phyloP scores from a whole-genome alignment of 2,888 invertebrate species.

The Tenthredo amoena region DNA sequence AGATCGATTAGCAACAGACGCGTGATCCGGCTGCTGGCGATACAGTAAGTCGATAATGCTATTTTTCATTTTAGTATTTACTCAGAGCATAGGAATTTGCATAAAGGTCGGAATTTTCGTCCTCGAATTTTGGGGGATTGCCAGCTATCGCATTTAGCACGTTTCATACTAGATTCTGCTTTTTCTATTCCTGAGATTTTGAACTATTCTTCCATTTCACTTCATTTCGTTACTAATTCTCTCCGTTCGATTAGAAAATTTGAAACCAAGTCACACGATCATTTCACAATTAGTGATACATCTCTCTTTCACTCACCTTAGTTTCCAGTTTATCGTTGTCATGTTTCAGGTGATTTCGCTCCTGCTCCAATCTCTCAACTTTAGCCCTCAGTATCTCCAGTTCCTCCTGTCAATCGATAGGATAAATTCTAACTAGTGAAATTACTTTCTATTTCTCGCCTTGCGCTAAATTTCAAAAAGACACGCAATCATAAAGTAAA shows the following conservation, averaged over 20 bases:
- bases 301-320: conserved; percentile 84
- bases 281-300: background rate
- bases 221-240: background rate
- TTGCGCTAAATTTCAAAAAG: background rate
- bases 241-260: background rate
- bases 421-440: background rate
- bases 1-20: conserved; percentile 8
- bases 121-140: conserved; percentile 15
- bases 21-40: background rate
- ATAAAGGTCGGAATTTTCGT: background rate
- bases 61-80: conserved; percentile 10
- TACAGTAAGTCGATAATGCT: background rate
- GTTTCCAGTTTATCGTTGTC: conserved; percentile 94
- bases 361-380: conserved; percentile 92
- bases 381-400: conserved; percentile 89
- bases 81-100: conserved; percentile 19
- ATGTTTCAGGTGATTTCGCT: conserved; percentile 90
- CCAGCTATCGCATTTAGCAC: background rate
- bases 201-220: background rate
- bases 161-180: background rate
- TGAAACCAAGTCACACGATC: background rate
- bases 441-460: background rate
- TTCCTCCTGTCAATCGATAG: conserved; percentile 85
- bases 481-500: conserved; percentile 27
- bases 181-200: background rate